Evolutionary conservation across 2,113 vertebrate species (phyloP), one percentile per base, ranked within the genome.

Genomic region (Nibea albiflora): DNA sequence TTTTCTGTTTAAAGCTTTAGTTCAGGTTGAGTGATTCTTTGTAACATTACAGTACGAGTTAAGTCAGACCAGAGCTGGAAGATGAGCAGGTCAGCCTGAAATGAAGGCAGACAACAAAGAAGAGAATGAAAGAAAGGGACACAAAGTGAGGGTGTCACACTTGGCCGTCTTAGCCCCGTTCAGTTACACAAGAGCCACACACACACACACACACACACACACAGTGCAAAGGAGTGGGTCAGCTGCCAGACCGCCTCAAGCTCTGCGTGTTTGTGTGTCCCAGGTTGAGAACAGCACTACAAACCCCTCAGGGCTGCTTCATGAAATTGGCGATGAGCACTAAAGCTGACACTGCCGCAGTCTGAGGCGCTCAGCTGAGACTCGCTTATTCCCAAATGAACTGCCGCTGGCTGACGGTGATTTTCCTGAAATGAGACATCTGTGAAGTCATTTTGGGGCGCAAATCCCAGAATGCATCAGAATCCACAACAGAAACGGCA

Each of bases 161-260:
- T 58, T n/a, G 50, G 44, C n/a, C 35, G 7, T 35, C 26, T 71
- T 1, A 16, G 39, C 5, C 2, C 44, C 73, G 63, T 57, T 67
- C 60, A 68, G 73, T 89, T 87, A 81, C 78, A 86, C 78, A 88
- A 88, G 12, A 85, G 62, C 46, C 22, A 56, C 72, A 86, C 58
- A 67, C 62, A 81, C 60, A 35, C 31, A 7, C 31, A 86, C 63
- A n/a, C n/a, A n/a, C n/a, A 67, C 61, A 81, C 58, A 31, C 28
- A 4, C 1, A 35, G 35, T 42, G 74, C 68, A 73, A 42, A 58
- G 50, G 44, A 63, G 53, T 53, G 58, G 65, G 69, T 75, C 62
- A 82, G 81, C 78, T 83, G 76, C 68, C 73, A 82, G 57, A 28
- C 17, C 0, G 53, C 82, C 86, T 78, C 56, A 20, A 82, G 85